phyloP scores from a whole-genome alignment of 2,888 invertebrate genomes.

The Netelia melanura region DNA sequence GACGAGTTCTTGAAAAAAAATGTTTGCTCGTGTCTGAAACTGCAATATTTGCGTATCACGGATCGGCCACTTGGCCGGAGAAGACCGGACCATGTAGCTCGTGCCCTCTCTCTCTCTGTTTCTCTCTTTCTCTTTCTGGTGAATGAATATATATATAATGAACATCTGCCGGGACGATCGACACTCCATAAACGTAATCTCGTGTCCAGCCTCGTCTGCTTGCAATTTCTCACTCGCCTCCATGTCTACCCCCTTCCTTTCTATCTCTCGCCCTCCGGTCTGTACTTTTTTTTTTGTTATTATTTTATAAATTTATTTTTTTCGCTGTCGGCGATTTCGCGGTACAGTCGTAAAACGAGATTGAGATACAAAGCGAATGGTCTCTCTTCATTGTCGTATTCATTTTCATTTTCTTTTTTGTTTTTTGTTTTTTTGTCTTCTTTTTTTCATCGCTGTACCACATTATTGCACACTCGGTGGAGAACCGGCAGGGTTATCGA shows the following conservation, averaged over 20 bases:
- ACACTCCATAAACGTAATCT: conserved; percentile 63
- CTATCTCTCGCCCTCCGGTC: no score
- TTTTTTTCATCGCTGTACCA: conserved; percentile 15
- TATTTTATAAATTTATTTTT: conserved; percentile 27
- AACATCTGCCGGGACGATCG: conserved; percentile 66
- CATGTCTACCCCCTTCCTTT: not conserved
- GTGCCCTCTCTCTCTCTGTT: not conserved
- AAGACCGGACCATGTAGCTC: not conserved
- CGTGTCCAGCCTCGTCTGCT: conserved; percentile 47
- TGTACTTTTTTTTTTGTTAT: conserved; percentile 14
- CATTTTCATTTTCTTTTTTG: conserved; percentile 30
- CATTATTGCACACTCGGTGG: conserved; percentile 25
- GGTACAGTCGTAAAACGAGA: conserved; percentile 60
- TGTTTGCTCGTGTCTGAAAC: conserved; percentile 39
- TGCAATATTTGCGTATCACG: conserved; percentile 29
- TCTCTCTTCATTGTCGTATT: conserved; percentile 39
- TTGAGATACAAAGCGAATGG: conserved; percentile 62
- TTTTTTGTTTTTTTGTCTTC: conserved; percentile 16
- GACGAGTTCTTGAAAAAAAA: conserved; percentile 36
- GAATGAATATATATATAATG: conserved; percentile 27
- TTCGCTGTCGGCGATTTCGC: conserved; percentile 56
- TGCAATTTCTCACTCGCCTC: conserved; percentile 4
- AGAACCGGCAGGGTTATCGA: conserved; percentile 32
- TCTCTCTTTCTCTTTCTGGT: not conserved
- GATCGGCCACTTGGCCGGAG: conserved; percentile 22